A percentile compares a stretch with the other conserved stretches of the same genome.
Conservation (phyloP, 1,140 invertebrate genomes). For the Panulirus ornatus region DNA sequence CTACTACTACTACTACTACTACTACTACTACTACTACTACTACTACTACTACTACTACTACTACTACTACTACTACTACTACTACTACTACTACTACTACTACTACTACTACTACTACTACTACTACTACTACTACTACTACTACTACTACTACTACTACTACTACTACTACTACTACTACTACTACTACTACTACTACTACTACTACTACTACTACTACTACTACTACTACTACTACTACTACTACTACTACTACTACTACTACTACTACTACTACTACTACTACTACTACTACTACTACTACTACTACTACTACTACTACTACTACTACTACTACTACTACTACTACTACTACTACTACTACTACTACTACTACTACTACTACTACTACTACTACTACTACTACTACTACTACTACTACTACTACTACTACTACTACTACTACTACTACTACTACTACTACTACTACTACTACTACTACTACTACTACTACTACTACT, state of each 20-base stretch:
- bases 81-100: slow-evolving; percentile 18
- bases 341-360: slow-evolving; percentile 35
- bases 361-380: not conserved
- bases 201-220: slow-evolving; percentile 18
- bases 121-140: not conserved
- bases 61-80: slow-evolving; percentile 46
- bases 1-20: not conserved
- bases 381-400: slow-evolving; percentile 16
- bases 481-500: not conserved
- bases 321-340: slow-evolving; percentile 18
- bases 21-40: slow-evolving; percentile 16
- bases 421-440: slow-evolving; percentile 46
- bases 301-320: slow-evolving; percentile 46
- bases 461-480: slow-evolving; percentile 35
- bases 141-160: slow-evolving; percentile 16
- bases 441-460: slow-evolving; percentile 18
- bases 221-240: slow-evolving; percentile 35
- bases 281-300: not conserved
- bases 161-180: not conserved
- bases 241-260: not conserved
- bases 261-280: slow-evolving; percentile 16
- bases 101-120: slow-evolving; percentile 35
- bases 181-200: slow-evolving; percentile 46
- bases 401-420: not conserved
- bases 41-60: not conserved